Evolutionary conservation across 2,113 vertebrate genomes (phyloP), one percentile per base, ranked within the genome.

Genomic region (Callipepla squamata): DNA sequence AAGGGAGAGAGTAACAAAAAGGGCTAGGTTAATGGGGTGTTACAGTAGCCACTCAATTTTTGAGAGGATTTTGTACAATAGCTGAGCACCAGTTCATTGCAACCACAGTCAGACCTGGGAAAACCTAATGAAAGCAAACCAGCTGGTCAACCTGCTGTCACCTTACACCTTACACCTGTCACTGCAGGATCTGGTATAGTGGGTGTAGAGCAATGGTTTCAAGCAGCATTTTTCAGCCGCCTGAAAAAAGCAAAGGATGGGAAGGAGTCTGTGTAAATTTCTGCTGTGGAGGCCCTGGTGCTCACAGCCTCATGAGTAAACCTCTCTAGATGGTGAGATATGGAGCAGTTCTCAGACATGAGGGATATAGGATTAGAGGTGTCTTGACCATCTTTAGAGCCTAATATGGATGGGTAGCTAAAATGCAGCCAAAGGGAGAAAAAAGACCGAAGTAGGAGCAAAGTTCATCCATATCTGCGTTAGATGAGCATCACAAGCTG

Each of bases 21-120:
- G 72, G 55, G 11, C 57, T 83, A 63, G 82, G 73, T 89, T 94
- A 95, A 72, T 68, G 7, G 21, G 86, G 63, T 90, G 26, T 53
- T 91, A 81, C 13, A 51, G 77, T 93, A 85, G 89, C 96, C 86
- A n/a, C 21, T 20, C 26, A 92, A 53, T 15, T 92, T 96, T 94
- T 82, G 80, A 90, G 78, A 79, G 45, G 55, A 79, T 96, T 48
- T 78, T 92, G 85, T 76, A 32, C 91, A 74, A 59, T 92, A 57
- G 69, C 45, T 76, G 32, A 67, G 50, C 22, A 84, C 75, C 79
- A 90, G 74, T 23, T 40, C 58, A 40, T 53, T 81, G 58, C 28
- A 59, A 34, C 9, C 30, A 23, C 67, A 93, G 55, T 78, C 59
- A 40, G 80, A 84, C 8, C 23, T 72, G 59, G 28, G 59, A 95